Conservation (phyloP, 2,888 invertebrate species). For the Monopis laevigella region DNA sequence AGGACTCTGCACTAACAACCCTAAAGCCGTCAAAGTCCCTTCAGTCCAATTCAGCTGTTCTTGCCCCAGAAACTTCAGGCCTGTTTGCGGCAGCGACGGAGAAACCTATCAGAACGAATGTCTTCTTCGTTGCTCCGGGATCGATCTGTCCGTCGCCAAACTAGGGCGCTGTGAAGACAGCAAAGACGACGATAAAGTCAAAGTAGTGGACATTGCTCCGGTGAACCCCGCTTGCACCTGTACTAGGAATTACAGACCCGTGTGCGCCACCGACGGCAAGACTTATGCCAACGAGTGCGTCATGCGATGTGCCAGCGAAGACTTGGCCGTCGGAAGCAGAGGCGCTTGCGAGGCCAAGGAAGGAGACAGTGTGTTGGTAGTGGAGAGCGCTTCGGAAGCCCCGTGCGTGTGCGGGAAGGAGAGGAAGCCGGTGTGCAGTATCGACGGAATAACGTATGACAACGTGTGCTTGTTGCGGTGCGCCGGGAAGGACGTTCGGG, state of each 20-base stretch:
- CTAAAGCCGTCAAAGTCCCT: slow-evolving; percentile 16
- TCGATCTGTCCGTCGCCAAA: slow-evolving; percentile 3
- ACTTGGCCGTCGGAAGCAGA: background rate
- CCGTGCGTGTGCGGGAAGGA: slow-evolving; percentile 20
- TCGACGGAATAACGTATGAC: slow-evolving; percentile 73
- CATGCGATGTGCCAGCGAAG: slow-evolving; percentile 46
- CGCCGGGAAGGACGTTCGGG: slow-evolving; percentile 20
- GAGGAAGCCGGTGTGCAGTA: slow-evolving; percentile 68
- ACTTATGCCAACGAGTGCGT: slow-evolving; percentile 76
- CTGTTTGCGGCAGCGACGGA: slow-evolving; percentile 31
- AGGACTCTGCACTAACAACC: background rate
- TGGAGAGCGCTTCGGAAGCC: slow-evolving; percentile 2
- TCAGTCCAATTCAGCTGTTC: slow-evolving; percentile 16
- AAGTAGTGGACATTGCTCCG: background rate
- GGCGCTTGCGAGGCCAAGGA: slow-evolving; percentile 2
- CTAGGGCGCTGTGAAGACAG: slow-evolving; percentile 2
- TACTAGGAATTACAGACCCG: slow-evolving; percentile 35
- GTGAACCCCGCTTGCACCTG: slow-evolving; percentile 21
- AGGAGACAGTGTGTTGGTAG: background rate
- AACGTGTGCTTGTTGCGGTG: slow-evolving; percentile 73
- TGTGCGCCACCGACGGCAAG: slow-evolving; percentile 74
- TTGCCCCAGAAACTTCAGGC: slow-evolving; percentile 24
- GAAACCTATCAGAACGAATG: slow-evolving; percentile 24
- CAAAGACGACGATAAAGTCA: background rate
- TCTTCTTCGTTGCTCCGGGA: slow-evolving; percentile 11